Base-by-base conservation (phyloP, 1,140 invertebrate species). In the Drosophila repletoides region DNA sequence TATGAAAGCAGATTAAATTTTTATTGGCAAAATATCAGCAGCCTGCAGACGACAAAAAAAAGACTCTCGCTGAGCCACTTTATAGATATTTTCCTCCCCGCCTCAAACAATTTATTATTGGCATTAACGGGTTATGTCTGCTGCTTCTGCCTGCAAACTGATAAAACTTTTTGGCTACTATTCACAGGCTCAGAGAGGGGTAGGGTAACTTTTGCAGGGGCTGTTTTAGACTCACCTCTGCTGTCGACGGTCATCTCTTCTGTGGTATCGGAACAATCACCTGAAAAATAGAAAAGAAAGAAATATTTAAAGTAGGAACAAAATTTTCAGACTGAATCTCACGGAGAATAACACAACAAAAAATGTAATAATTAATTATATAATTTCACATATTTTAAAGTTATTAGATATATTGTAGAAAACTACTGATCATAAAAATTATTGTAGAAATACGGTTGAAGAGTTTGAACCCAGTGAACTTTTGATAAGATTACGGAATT, bases 241-340 rank as follows among this genome's bases (percentile, higher is more conserved):
- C 88, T 89, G 81, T 89, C 88, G 56, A 89, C 84, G 67, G 88
- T 89, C 88, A 89, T 89, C 64, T 89, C 88, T 89, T 89, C 88
- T 72, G 88, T 75, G 60, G 84, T 89, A 81, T 89, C 88, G 71
- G 79, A 74, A 80, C 88, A 89, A 89, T 89, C 88, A 88, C 88
- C 88, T 89, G 52, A 7, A 83, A 88, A 17, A 22, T 5, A 0
- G 31, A 14, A 53, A 1, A 24, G 6, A 15, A 22, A 19, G 9
- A 7, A 12, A 24, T 9, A 14, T 51, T 24, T 3, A 19, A 9
- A 21, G 1, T 36, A 49, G n/a, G 36, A 22, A 24, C n/a, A n/a
- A n/a, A n/a, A 5, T 12, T 14, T 21, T 1, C 3, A 10, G 5
- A 5, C 36, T 21, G n/a, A n/a, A n/a, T n/a, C n/a, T n/a, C n/a